Evolutionary conservation across 2,113 vertebrate species (phyloP), one percentile per base, ranked within the genome.

Genomic region (Mixornis gularis): DNA sequence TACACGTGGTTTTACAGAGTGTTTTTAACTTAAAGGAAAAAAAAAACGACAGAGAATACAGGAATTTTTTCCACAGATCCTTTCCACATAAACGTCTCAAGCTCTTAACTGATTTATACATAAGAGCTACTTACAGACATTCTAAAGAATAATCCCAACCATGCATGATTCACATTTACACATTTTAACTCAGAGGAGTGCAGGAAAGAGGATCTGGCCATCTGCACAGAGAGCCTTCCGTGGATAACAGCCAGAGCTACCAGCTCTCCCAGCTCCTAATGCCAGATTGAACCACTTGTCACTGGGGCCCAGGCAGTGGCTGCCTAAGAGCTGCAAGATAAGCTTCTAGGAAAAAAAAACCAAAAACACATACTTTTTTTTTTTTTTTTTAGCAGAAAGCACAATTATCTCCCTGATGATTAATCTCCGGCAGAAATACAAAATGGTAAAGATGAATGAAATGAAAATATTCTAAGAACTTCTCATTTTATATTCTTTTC

Each of bases 131-230:
- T 92, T 79, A 92, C 27, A 85, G 43, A 60, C 91, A 66, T 92
- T 92, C 70, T 82, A 60, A 64, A 82, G 86, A 94, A 79, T 94
- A 92, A 95, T 89, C 87, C 81, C 63, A 94, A 79, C 78, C 12
- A 2, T 69, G 71, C 56, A 44, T 66, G 74, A 94, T 93, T 90
- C 91, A 91, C 78, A 91, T 92, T 84, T 91, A 85, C 89, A 93
- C 68, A 79, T 89, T 94, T 79, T 85, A 74, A 82, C 66, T 73
- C 48, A 79, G 52, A 89, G 40, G 43, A 89, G 55, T 25, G 83
- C 17, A 78, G 73, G 52, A 92, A 95, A 94, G 89, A 79, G 84
- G 87, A 94, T 96, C 65, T 79, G 80, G 63, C 87, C 94, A 93
- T 85, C 91, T 95, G 94, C 17, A 2, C 10, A 21, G 48, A 89